These are phyloP conservation scores for Vollenhovia emeryi DNA, from an alignment of 1,140 invertebrate species.

Conservation along the genomic window DNA sequence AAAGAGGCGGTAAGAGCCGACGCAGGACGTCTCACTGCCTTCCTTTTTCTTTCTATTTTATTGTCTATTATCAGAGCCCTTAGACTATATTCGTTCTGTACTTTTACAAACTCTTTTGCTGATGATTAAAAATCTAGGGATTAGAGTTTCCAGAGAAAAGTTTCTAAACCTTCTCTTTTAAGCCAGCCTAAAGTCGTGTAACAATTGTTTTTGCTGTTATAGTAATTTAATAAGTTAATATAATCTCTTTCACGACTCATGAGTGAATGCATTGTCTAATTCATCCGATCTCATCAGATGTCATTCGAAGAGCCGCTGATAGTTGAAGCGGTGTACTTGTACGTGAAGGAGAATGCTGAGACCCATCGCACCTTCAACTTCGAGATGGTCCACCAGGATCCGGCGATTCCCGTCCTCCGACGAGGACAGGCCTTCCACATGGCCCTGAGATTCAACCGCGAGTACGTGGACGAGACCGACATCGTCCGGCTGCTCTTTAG, in stretches of 20 bases:
- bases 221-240: background rate
- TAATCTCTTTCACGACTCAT: too few species aligned
- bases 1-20: too few species aligned
- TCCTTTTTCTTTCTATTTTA: too few species aligned
- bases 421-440: conserved; percentile 86
- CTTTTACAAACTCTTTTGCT: too few species aligned
- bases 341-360: conserved; percentile 85
- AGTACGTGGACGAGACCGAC: conserved; percentile 78
- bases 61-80: too few species aligned
- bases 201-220: too few species aligned
- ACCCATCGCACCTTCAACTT: conserved; percentile 86
- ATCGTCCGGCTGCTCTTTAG: conserved; percentile 80
- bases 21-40: too few species aligned
- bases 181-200: too few species aligned
- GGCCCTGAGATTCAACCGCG: conserved; percentile 84
- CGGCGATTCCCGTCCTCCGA: conserved; percentile 84
- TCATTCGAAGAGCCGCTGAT: conserved; percentile 78
- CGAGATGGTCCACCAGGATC: conserved; percentile 84
- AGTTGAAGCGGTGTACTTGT: conserved; percentile 85
- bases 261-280: background rate
- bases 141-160: background rate
- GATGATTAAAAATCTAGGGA: background rate
- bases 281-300: conserved; percentile 60
- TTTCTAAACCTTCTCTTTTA: background rate
- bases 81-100: too few species aligned